Percentiles rank a stretch among this genome's conserved stretches.
phyloP scores from a whole-genome alignment of 37 sponge, comb jelly and placozoan genomes.

The Halisarca cf. caerulea region DNA sequence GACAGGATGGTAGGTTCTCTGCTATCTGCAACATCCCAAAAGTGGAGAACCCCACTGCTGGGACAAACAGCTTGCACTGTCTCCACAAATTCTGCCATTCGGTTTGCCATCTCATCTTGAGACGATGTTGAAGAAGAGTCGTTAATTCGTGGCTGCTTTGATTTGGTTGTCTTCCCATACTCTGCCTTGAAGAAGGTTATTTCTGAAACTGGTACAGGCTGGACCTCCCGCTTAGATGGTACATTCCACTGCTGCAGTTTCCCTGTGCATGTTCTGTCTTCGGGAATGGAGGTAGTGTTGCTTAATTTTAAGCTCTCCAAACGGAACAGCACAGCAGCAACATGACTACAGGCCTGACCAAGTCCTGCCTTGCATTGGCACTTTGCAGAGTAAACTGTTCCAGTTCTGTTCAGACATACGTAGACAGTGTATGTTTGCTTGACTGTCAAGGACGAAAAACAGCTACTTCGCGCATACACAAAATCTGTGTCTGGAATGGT shows the following conservation, averaged over 20 bases:
- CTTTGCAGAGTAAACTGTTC: not conserved
- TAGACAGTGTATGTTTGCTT: not conserved
- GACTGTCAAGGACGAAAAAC: not conserved
- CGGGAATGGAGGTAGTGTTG: not conserved
- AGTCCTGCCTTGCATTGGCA: slow-evolving; percentile 1
- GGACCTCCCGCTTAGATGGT: not conserved
- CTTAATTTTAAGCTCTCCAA: not conserved
- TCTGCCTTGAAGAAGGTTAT: not conserved
- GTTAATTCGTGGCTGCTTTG: not conserved
- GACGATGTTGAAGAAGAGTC: not conserved
- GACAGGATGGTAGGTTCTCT: not conserved
- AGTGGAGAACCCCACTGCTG: not conserved
- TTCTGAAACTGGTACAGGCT: not conserved
- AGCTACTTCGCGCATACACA: no score
- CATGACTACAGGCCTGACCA: slow-evolving; percentile 12
- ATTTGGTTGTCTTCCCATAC: not conserved
- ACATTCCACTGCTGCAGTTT: slow-evolving; percentile 16
- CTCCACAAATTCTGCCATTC: no score
- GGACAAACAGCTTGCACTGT: no score
- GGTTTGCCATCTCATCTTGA: no score
- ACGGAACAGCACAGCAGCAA: not conserved
- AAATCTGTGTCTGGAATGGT: no score
- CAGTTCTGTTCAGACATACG: not conserved
- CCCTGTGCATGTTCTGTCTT: not conserved
- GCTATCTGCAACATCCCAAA: not conserved